Conservation (phyloP, 1,140 invertebrate genomes). For the Drosophila micromelanica region DNA sequence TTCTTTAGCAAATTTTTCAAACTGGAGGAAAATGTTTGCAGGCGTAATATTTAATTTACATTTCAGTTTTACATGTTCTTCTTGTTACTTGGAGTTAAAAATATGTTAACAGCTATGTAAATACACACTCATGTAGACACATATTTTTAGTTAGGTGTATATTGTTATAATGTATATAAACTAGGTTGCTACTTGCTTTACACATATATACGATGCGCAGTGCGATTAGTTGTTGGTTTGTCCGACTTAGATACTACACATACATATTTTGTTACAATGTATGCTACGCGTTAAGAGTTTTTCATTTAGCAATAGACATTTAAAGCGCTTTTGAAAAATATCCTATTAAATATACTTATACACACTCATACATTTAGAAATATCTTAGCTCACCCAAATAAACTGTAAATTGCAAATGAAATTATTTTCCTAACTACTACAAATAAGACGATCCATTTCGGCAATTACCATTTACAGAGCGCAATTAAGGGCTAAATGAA, state of each 20-base stretch:
- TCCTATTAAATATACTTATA: conserved; percentile 50
- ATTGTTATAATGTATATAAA: conserved; percentile 27
- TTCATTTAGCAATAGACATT: conserved; percentile 70
- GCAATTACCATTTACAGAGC: conserved; percentile 51
- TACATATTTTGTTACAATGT: conserved; percentile 60
- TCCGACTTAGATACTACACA: conserved; percentile 55
- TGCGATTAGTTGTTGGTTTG: conserved; percentile 29
- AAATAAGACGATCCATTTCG: conserved; percentile 57
- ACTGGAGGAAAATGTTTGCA: conserved; percentile 70
- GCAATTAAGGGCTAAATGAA: conserved; percentile 44
- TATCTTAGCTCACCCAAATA: conserved; percentile 32
- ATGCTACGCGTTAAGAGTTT: conserved; percentile 64
- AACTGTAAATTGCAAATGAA: conserved; percentile 52
- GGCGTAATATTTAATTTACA: conserved; percentile 62
- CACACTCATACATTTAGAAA: conserved; percentile 31
- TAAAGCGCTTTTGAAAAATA: conserved; percentile 65
- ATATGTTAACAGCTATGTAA: conserved; percentile 55
- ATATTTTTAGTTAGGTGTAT: conserved; percentile 22
- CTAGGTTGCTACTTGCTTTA: conserved; percentile 75
- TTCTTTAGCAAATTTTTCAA: conserved; percentile 51
- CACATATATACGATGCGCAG: conserved; percentile 74
- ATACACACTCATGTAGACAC: conserved; percentile 59
- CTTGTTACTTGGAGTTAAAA: conserved; percentile 48
- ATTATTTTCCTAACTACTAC: conserved; percentile 72
- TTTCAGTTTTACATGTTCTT: conserved; percentile 36